phyloP scores from a whole-genome alignment of 2,888 invertebrate species.

The Leptura quadrifasciata region DNA sequence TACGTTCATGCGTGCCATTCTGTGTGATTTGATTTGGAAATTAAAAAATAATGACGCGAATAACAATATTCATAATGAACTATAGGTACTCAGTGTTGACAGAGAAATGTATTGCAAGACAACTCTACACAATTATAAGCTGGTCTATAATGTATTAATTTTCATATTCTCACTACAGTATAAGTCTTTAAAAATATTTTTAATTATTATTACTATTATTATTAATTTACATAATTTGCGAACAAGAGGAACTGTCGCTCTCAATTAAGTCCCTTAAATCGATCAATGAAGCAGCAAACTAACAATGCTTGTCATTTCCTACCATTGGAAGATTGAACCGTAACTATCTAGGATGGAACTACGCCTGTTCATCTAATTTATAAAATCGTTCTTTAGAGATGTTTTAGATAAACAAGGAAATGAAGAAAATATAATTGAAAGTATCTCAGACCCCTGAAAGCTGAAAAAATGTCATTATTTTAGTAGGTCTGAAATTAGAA shows the following conservation, averaged over 20 bases:
- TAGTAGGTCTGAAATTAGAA: not conserved
- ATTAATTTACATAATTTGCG: not conserved
- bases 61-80: too few relatives aligned
- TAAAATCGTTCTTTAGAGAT: conserved; percentile 1
- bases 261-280: conserved; percentile 2
- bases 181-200: too few relatives aligned
- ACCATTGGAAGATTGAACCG: conserved; percentile 7
- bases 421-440: not conserved
- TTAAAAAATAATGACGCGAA: too few relatives aligned
- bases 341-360: conserved; percentile 4
- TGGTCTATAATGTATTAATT: too few relatives aligned
- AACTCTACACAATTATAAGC: too few relatives aligned
- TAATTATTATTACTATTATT: too few relatives aligned
- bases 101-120: too few relatives aligned
- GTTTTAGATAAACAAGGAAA: conserved; percentile 1
- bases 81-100: too few relatives aligned
- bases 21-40: too few relatives aligned
- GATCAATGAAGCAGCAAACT: conserved; percentile 1
- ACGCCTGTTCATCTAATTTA: conserved; percentile 7
- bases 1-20: too few relatives aligned
- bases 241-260: not conserved
- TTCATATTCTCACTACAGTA: too few relatives aligned
- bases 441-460: not conserved
- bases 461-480: not conserved
- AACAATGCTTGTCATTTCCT: conserved; percentile 3